Evolutionary conservation across 2,113 vertebrate genomes (phyloP).

Genomic region (Vimba vimba): DNA sequence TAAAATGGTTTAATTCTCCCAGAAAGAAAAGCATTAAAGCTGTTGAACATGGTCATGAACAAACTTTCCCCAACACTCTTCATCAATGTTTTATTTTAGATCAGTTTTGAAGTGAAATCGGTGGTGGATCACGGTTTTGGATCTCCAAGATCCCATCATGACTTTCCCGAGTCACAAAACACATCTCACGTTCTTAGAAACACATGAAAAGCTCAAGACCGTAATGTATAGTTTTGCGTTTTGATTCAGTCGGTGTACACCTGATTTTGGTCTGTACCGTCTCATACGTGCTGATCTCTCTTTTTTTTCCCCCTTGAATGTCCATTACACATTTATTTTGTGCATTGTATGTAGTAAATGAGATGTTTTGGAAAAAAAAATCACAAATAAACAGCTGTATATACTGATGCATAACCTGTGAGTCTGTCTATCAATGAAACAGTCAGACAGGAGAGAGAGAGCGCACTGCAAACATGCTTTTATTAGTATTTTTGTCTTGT

Average conservation of each 20-base stretch:
- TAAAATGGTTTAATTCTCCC: not conserved
- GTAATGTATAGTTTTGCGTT: conserved; percentile 46
- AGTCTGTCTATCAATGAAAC: not conserved
- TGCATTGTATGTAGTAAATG: conserved; percentile 76
- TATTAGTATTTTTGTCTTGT: too few relatives aligned
- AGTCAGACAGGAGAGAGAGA: not conserved
- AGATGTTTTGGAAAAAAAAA: conserved; percentile 71
- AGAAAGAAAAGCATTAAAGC: not conserved
- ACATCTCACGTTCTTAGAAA: not conserved
- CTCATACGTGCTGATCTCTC: conserved; percentile 54
- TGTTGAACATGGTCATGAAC: not conserved
- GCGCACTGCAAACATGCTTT: too few relatives aligned
- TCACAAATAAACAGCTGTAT: conserved; percentile 80
- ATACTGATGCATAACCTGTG: conserved; percentile 70
- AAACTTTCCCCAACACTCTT: not conserved
- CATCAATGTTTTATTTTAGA: not conserved
- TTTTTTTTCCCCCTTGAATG: conserved; percentile 63
- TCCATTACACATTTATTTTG: conserved; percentile 75
- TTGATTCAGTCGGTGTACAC: conserved; percentile 37
- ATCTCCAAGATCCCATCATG: conserved; percentile 39
- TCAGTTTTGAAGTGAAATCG: conserved; percentile 13
- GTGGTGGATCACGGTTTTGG: conserved; percentile 37
- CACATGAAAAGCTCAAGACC: conserved; percentile 59
- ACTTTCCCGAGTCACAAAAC: conserved; percentile 34
- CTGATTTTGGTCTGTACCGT: not conserved